Base-by-base conservation (phyloP, 2,888 invertebrate species). In the Melanargia galathea region DNA sequence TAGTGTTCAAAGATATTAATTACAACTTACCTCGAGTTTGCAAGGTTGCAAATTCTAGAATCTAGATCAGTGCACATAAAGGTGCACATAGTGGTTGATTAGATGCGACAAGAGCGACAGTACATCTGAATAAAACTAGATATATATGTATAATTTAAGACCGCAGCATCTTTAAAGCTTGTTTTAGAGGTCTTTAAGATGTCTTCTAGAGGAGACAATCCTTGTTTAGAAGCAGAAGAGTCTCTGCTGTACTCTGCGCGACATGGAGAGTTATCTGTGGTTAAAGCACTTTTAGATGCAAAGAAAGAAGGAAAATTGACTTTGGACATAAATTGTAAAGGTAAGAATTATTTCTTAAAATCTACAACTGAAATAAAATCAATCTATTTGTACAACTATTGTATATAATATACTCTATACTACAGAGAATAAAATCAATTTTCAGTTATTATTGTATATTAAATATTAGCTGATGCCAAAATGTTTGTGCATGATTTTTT, bases 261-360 rank as follows among this genome's bases (percentile, higher is more conserved):
- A 60, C 93, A 94, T 78, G 94, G 94, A 11, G 93, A 94, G 74
- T 70, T 92, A 2, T 78, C 83, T 8, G 86, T 92, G n/a, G 92
- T 94, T 1, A 86, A 87, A 72, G 92, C 92, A 49, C 77, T 94
- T 54, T 71, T 94, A 45, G 84, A 92, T 61, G 91, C 92, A 20
- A 85, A 78, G 60, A 82, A 82, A 59, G 88, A 92, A 62, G 90
- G 89, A n/a, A 90, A 92, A 72, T 80, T 93, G 40, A 84, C 86
- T 30, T 80, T 94, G 68, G 91, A 94, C 76, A 86, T 95, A 18
- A 93, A 94, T 76, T 94, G 94, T 73, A 94, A 94, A 92, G 94
- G 94, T 94, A 84, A 69, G 65, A 48, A 45, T 26, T 38, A 38
- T 10, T 45, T 20, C 11, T 52, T 33, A 46, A 13, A 38, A n/a